Evolutionary conservation across 1,140 invertebrate species (phyloP), one percentile per base, ranked within the genome.

Genomic region (Forficula auricularia): DNA sequence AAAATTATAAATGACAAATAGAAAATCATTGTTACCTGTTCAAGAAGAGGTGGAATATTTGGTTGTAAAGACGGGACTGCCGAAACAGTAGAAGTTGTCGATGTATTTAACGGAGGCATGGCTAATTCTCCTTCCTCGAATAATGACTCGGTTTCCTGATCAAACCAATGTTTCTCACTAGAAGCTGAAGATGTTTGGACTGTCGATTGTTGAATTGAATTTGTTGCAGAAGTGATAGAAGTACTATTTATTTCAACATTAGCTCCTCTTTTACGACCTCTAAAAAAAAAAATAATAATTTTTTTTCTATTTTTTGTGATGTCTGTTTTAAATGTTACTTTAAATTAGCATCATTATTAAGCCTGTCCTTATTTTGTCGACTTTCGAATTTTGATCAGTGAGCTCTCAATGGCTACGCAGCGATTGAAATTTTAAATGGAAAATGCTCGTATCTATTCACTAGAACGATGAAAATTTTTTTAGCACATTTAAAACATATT

Each of bases 91-190:
- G 13, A 36, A 9, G 31, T 37, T 3, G 40, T 45, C 13, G 16
- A 14, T 3, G 47, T 14, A 40, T 37, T 10, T 10, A 44, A 20
- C 8, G 48, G 37, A 9, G 44, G 42, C 8, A 44, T 33, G n/a
- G 20, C 19, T 12, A 57, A 43, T 50, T 66, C 62, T 7, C 54
- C 56, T 42, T 66, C 62, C 37, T 59, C 64, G 48, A 67, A 69
- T 8, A 67, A 52, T 39, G 63, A 57, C 44, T 69, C 64, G 0
- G 61, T 59, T 46, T 70, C 66, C 45, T 63, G 64, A 42, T 68
- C 65, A 43, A 68, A 65, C 66, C 66, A 68, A 43, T 56, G 54
- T 35, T 53, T 51, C 18, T 58, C 54, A 30, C 8, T 13, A n/a
- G 35, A 3, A 38, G 37, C 4, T 19, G 35, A 3, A 38, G 37